These are phyloP conservation scores for Erebia ligea DNA, from an alignment of 2,888 invertebrate species.

Conservation along the genomic window DNA sequence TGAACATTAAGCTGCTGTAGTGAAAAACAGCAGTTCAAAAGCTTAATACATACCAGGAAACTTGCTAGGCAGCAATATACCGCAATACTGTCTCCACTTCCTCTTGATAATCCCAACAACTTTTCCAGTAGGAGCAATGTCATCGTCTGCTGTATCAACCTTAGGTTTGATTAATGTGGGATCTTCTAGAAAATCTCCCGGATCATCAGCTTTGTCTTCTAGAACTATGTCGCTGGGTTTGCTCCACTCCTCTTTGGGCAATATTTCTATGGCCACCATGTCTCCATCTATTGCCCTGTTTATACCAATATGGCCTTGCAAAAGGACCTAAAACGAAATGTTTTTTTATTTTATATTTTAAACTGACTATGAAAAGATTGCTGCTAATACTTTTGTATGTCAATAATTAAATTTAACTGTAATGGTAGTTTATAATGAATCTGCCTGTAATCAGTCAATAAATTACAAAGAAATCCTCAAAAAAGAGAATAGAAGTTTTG, in stretches of 20 bases:
- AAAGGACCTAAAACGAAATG: slow-evolving; percentile 83
- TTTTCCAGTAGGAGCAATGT: slow-evolving; percentile 75
- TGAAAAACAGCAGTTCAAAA: neutral
- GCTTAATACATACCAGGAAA: slow-evolving; percentile 78
- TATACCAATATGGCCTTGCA: slow-evolving; percentile 93
- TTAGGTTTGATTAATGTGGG: slow-evolving; percentile 64
- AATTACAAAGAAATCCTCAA: too few relatives aligned
- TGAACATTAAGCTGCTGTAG: too few relatives aligned
- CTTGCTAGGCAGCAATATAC: slow-evolving; percentile 92
- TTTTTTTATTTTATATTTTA: too few relatives aligned
- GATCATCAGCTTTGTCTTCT: slow-evolving; percentile 89
- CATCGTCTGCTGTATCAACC: slow-evolving; percentile 58
- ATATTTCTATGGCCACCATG: slow-evolving; percentile 93
- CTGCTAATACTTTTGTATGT: too few relatives aligned
- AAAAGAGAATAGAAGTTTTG: too few relatives aligned
- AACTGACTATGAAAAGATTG: too few relatives aligned
- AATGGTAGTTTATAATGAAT: too few relatives aligned
- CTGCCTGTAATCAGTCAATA: too few relatives aligned
- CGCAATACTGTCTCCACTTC: slow-evolving; percentile 99
- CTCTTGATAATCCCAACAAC: slow-evolving; percentile 96
- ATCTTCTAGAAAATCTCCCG: slow-evolving; percentile 86
- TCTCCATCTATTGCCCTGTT: slow-evolving; percentile 98
- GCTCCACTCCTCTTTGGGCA: slow-evolving; percentile 95
- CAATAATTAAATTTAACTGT: too few relatives aligned
- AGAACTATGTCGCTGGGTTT: slow-evolving; percentile 93